Percentiles rank a stretch among this genome's conserved stretches.
Evolutionary conservation across 1,140 invertebrate species (phyloP).

Genomic region (Nasonia giraulti): DNA sequence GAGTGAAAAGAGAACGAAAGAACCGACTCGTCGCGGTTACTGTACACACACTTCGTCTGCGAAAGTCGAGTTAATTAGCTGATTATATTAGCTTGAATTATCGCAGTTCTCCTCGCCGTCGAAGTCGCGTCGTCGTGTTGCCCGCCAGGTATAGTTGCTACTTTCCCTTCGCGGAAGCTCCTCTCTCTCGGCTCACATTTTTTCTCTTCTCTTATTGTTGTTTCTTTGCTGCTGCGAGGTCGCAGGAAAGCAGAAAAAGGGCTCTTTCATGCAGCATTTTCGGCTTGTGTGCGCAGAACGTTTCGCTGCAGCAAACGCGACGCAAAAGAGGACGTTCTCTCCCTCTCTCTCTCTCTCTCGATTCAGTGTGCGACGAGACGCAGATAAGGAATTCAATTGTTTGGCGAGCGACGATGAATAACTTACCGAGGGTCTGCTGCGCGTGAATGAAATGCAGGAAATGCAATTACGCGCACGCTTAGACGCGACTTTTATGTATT

Average conservation of each 20-base stretch:
- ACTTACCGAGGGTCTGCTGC: background rate
- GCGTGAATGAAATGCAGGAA: constrained; percentile 18
- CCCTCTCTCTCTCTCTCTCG: background rate
- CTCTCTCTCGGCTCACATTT: background rate
- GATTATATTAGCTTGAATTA: constrained; percentile 51
- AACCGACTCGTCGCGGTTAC: no score
- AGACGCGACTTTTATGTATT: background rate
- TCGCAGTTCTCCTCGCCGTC: background rate
- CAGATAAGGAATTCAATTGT: background rate
- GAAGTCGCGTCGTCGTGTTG: constrained; percentile 14
- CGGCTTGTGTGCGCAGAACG: background rate
- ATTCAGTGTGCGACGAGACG: background rate
- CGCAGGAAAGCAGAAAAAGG: background rate
- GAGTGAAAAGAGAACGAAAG: no score
- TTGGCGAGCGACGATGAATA: background rate
- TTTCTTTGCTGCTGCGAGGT: background rate
- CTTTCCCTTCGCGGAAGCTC: background rate
- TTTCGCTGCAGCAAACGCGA: background rate
- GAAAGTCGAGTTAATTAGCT: constrained; percentile 41
- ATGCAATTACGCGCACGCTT: constrained; percentile 13
- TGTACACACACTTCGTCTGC: background rate
- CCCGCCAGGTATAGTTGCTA: background rate
- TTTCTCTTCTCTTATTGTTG: background rate
- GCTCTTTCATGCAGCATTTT: background rate
- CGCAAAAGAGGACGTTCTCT: background rate